Evolutionary conservation across 2,888 invertebrate genomes (phyloP).

Genomic region (Liopterus haemorrhoidalis): DNA sequence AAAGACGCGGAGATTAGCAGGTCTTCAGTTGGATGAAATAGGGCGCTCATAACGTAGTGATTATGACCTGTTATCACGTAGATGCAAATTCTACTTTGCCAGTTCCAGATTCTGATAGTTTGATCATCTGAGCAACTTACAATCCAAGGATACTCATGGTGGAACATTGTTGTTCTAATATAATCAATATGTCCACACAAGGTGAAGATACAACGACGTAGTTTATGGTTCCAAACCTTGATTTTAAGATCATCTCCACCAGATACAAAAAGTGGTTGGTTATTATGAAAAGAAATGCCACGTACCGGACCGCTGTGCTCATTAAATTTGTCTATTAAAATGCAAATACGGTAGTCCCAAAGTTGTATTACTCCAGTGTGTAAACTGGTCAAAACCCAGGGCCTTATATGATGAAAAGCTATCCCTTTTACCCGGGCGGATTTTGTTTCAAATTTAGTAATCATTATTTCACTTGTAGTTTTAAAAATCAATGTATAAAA

Average conservation of each 20-base stretch:
- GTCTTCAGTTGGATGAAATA: conserved; percentile 90
- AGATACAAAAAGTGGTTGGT: conserved; percentile 97
- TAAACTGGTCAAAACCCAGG: conserved; percentile 92
- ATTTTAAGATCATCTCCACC: conserved; percentile 99
- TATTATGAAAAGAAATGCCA: conserved; percentile 95
- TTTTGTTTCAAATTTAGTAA: conserved; percentile 98
- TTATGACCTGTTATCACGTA: conserved; percentile 88
- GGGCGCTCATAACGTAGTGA: conserved; percentile 97
- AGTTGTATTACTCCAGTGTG: conserved; percentile 98
- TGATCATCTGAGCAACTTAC: conserved; percentile 89
- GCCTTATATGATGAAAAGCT: conserved; percentile 95
- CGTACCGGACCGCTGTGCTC: conserved; percentile 99
- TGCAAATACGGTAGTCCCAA: conserved; percentile 99
- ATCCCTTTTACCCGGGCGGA: conserved; percentile 97
- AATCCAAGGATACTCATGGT: conserved; percentile 96
- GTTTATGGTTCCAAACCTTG: conserved; percentile 58
- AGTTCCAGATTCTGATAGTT: conserved; percentile 96
- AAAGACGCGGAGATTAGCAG: conserved; percentile 89
- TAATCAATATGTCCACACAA: conserved; percentile 91
- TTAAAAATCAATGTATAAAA: too few species aligned
- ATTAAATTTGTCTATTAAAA: conserved; percentile 96
- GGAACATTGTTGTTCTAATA: conserved; percentile 88
- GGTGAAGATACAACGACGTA: conserved; percentile 89
- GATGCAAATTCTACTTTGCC: conserved; percentile 92
- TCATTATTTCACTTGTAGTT: too few species aligned